Conservation (phyloP, 2,888 invertebrate species). For the Stomorhina lunata region DNA sequence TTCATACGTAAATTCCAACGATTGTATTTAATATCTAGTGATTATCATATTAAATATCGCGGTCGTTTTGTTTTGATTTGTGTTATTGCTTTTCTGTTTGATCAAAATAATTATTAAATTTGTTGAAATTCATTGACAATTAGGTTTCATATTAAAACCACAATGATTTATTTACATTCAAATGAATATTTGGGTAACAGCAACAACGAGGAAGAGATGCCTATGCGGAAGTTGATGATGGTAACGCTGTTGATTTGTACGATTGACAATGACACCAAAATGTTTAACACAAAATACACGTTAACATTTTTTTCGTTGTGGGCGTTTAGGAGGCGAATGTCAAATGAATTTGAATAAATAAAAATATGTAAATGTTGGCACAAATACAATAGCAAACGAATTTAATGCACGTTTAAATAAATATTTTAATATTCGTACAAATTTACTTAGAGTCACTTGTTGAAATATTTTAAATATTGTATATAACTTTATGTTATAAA, state of each 20-base stretch:
- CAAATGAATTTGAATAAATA: background rate
- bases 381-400: background rate
- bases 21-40: background rate
- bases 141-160: slow-evolving; percentile 14
- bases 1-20: too few species aligned
- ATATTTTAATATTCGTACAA: background rate
- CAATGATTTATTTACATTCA: slow-evolving; percentile 23
- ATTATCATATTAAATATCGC: background rate
- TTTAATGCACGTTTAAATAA: background rate
- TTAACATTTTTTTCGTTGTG: slow-evolving; percentile 2
- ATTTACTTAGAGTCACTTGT: slow-evolving; percentile 1
- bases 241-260: background rate
- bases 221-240: background rate
- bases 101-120: background rate
- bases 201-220: background rate
- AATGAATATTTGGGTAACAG: background rate
- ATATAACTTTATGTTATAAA: slow-evolving; percentile 28
- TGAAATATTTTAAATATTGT: slow-evolving; percentile 18
- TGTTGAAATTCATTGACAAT: slow-evolving; percentile 28
- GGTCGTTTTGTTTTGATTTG: background rate
- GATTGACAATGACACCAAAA: background rate
- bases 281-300: background rate
- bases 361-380: background rate
- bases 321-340: background rate
- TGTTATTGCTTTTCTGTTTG: background rate